Base-by-base conservation (phyloP, 2,113 vertebrate species). In the Misgurnus mizolepis region DNA sequence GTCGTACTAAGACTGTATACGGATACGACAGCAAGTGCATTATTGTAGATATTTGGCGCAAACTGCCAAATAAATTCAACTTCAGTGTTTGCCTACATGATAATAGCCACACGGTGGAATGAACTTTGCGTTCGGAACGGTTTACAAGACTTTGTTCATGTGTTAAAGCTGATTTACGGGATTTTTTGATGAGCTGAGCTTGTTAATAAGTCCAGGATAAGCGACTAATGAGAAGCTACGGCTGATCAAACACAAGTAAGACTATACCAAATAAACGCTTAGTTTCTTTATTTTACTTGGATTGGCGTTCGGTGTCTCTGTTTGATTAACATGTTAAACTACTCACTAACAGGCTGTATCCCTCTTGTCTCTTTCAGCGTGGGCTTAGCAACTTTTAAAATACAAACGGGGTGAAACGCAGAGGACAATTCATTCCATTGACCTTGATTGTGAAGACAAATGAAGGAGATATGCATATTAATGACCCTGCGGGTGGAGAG, bases 1-100 rank as follows among this genome's bases (percentile, higher is more conserved):
- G 87, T 87, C 86, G 84, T 79, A 66, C 62, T 53, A 70, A 70
- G 82, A 90, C 89, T 84, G 89, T 89, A 85, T 85, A n/a, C 88
- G 87, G 88, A 91, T 90, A 88, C 89, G 85, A 90, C 86, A 88
- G 87, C 89, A 92, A 92, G 90, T 92, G 91, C 92, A 91, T 93
- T 91, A 91, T 83, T 86, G 82, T 83, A 68, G 65, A 60, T 84
- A 83, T 89, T 82, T 83, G 61, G 76, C 84, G 78, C 83, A 85
- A 83, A 86, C 86, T 89, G 91, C 90, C 90, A 90, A 88, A 89
- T 89, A 78, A 86, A 85, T 76, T 34, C 45, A 67, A 53, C 40
- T 18, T n/a, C 49, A 34, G 76, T 53, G 56, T 73, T 60, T 60
- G 71, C 71, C 73, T 64, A 64, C 43, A 27, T 53, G 47, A 60